Evolutionary conservation across 2,888 invertebrate species (phyloP).

Genomic region (Nomada ruficornis): DNA sequence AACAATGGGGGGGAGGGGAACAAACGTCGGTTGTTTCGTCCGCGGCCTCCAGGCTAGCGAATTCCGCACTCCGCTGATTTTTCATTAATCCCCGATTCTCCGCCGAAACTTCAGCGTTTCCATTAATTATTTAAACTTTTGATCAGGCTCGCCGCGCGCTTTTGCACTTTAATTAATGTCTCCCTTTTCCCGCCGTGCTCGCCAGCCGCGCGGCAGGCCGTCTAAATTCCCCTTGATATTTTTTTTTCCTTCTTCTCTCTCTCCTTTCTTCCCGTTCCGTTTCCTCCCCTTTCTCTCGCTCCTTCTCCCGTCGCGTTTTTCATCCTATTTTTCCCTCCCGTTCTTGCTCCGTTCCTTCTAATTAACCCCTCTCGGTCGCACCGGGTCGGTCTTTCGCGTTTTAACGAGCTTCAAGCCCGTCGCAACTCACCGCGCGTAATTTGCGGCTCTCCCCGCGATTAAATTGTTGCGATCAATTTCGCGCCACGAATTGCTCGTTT

Average conservation of each 20-base stretch:
- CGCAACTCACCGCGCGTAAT: slow-evolving; percentile 56
- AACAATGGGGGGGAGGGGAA: slow-evolving; percentile 11
- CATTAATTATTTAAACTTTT: slow-evolving; percentile 68
- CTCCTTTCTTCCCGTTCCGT: neutral
- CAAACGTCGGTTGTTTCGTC: slow-evolving; percentile 1
- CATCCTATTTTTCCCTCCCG: neutral
- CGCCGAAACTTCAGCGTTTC: slow-evolving; percentile 27
- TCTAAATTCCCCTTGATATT: slow-evolving; percentile 44
- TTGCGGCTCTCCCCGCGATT: slow-evolving; percentile 49
- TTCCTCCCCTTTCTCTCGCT: neutral
- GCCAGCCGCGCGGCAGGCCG: slow-evolving; percentile 16
- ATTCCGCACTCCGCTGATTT: slow-evolving; percentile 34
- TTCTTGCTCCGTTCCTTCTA: slow-evolving; percentile 43
- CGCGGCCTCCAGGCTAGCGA: neutral
- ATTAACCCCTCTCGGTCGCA: slow-evolving; percentile 46
- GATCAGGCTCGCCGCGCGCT: slow-evolving; percentile 51
- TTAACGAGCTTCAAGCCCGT: slow-evolving; percentile 62
- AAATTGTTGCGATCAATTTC: slow-evolving; percentile 60
- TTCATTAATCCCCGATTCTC: slow-evolving; percentile 49
- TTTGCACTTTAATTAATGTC: slow-evolving; percentile 67
- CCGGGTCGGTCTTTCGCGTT: slow-evolving; percentile 51
- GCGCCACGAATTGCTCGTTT: slow-evolving; percentile 34
- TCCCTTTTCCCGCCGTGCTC: slow-evolving; percentile 34
- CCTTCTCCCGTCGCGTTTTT: slow-evolving; percentile 1
- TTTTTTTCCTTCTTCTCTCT: neutral